These are phyloP conservation scores for Ceuthmochares aereus DNA, from an alignment of 2,113 vertebrate species.

Conservation along the genomic window DNA sequence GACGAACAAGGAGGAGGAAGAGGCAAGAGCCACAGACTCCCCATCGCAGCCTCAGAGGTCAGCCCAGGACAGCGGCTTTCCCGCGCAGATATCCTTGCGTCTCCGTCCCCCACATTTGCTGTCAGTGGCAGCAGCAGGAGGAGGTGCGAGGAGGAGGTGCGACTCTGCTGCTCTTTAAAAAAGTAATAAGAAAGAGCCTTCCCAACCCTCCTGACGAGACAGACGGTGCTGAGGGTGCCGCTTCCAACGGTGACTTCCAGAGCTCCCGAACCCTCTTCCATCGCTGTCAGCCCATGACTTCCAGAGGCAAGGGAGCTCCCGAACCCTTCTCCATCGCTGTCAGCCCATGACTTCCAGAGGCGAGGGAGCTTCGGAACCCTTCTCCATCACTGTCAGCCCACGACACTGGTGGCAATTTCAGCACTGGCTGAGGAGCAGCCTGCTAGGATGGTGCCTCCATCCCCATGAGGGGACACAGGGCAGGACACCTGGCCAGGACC, in stretches of 20 bases:
- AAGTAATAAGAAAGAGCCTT: slow-evolving; percentile 21
- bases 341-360: neutral
- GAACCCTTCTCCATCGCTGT: neutral
- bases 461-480: accelerated
- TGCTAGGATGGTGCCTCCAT: neutral
- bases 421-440: neutral
- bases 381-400: neutral
- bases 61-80: neutral
- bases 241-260: neutral
- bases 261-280: neutral
- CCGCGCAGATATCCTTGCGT: neutral
- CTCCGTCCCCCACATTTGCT: slow-evolving; percentile 13
- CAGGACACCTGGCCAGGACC: accelerated
- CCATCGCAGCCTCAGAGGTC: neutral
- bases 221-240: neutral
- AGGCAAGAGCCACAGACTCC: neutral
- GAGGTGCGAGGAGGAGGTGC: slow-evolving; percentile 54
- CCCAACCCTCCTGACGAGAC: neutral
- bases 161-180: slow-evolving; percentile 4
- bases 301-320: neutral
- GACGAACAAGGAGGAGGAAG: neutral
- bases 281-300: neutral
- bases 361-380: neutral
- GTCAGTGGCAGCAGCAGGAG: slow-evolving; percentile 5
- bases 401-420: accelerated